Evolutionary conservation across 2,888 invertebrate species (phyloP), one percentile per base, ranked within the genome.

Genomic region (Chaitophorus viminalis): DNA sequence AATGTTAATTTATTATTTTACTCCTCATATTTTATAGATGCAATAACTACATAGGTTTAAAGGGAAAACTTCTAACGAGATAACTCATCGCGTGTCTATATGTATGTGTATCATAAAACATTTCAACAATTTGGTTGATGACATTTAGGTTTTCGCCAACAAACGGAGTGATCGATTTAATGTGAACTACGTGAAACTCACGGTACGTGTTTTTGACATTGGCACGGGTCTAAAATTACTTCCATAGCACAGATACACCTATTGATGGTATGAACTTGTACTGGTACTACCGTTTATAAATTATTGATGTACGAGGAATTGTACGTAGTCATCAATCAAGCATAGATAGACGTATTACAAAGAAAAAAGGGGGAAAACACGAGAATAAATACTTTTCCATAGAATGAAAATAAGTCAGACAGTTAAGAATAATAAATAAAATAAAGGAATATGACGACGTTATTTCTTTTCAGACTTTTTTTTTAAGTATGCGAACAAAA

Each of bases 271-370:
- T 72, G 46, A 25, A 82, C n/a, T n/a, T n/a, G n/a, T n/a, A n/a
- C n/a, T n/a, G n/a, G n/a, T n/a, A n/a, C 52, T 52, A 52, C 25
- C 82, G 25, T 70, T 72, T 82, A 82, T 82, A 70, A 72, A 82
- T 52, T 82, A 82, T 82, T 70, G 82, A 70, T 70, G 33, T 82
- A 70, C 46, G 25, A 70, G 25, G 31, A 46, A 70, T 31, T 70
- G 31, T 82, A n/a, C 14, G 33, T 65, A 25, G 52, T 82, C 82
- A 82, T 82, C 82, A 70, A 82, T 82, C 70, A 70, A 70, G 6
- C n/a, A 31, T 52, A 36, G 68, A 70, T 36, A 70, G 29, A 31
- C 31, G 39, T 70, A 70, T 82, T 33, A 60, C 60, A 65, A 79
- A 60, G n/a, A 60, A 68, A 81, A 70, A 21, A 82, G 14, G 46